Conservation (phyloP, 2,888 invertebrate genomes). For the Adela reaumurella region DNA sequence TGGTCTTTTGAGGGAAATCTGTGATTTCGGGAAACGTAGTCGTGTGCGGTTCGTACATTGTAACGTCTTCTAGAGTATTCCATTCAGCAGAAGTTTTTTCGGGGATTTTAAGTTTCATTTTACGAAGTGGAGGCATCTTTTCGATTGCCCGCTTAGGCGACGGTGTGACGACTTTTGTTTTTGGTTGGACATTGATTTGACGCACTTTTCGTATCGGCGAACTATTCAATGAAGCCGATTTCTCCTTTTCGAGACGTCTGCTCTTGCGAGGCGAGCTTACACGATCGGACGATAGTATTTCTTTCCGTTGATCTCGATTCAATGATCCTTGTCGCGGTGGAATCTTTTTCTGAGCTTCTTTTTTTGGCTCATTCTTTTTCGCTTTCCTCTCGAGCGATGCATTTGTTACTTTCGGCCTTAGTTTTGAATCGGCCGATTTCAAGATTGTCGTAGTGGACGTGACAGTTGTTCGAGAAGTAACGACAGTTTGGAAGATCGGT, state of each 20-base stretch:
- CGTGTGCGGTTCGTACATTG: constrained; percentile 50
- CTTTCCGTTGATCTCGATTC: constrained; percentile 34
- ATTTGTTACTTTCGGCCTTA: constrained; percentile 19
- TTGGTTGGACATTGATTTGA: constrained; percentile 27
- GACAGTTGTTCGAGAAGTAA: constrained; percentile 24
- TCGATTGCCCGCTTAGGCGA: constrained; percentile 41
- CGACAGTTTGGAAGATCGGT: constrained; percentile 47
- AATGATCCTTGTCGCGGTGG: constrained; percentile 42
- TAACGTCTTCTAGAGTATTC: constrained; percentile 27
- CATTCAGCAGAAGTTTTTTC: constrained; percentile 20
- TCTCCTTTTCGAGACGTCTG: constrained; percentile 43
- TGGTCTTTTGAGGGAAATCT: constrained; percentile 21
- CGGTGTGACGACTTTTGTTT: constrained; percentile 22
- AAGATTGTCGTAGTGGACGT: constrained; percentile 24
- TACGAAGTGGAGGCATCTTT: constrained; percentile 14
- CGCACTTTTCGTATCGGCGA: constrained; percentile 48
- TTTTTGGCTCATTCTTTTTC: constrained; percentile 28
- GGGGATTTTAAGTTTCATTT: constrained; percentile 13
- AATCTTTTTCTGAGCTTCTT: constrained; percentile 33
- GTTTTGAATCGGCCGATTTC: constrained; percentile 13
- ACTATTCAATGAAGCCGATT: constrained; percentile 42
- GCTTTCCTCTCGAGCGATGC: constrained; percentile 8
- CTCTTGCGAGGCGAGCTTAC: constrained; percentile 46
- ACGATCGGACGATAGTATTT: constrained; percentile 29
- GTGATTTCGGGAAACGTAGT: constrained; percentile 34